Evolutionary conservation across 1,140 invertebrate genomes (phyloP).

Genomic region (Helicoverpa zea): DNA sequence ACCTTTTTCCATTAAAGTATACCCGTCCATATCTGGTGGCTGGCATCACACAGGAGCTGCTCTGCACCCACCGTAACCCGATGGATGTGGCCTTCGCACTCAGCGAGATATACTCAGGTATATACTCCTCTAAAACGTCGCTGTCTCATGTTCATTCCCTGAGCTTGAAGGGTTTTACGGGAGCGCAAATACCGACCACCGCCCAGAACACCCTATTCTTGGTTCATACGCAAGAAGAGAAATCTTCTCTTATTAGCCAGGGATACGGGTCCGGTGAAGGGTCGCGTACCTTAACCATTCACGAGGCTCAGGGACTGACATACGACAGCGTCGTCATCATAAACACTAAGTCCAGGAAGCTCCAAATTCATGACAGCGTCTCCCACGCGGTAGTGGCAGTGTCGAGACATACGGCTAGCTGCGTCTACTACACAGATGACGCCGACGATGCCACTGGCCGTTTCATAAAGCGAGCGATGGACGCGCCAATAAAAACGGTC

Average conservation of each 20-base stretch:
- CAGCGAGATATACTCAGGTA: conserved; percentile 6
- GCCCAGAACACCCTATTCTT: conserved; percentile 3
- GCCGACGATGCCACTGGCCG: conserved; percentile 1
- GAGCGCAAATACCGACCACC: not conserved
- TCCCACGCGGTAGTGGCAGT: not conserved
- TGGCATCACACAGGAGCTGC: conserved; percentile 8
- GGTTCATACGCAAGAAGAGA: conserved; percentile 3
- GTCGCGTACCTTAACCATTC: conserved; percentile 1
- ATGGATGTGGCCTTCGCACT: conserved; percentile 16
- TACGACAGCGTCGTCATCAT: too few relatives aligned
- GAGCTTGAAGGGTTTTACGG: not conserved
- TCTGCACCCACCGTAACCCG: not conserved
- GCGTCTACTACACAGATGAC: conserved; percentile 5
- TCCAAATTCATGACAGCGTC: too few relatives aligned
- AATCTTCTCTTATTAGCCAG: not conserved
- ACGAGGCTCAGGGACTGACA: conserved; percentile 4
- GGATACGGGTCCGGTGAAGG: conserved; percentile 1
- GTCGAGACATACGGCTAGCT: not conserved
- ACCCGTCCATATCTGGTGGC: not conserved
- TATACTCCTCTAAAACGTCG: conserved; percentile 5
- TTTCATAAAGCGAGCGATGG: not conserved
- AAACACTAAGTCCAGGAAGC: too few relatives aligned
- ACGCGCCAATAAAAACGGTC: not conserved
- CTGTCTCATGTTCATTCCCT: not conserved
- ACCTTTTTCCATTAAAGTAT: conserved; percentile 54